Evolutionary conservation across 2,797 vertebrate genomes (phyloP).

Genomic region (Scyliorhinus canicula): DNA sequence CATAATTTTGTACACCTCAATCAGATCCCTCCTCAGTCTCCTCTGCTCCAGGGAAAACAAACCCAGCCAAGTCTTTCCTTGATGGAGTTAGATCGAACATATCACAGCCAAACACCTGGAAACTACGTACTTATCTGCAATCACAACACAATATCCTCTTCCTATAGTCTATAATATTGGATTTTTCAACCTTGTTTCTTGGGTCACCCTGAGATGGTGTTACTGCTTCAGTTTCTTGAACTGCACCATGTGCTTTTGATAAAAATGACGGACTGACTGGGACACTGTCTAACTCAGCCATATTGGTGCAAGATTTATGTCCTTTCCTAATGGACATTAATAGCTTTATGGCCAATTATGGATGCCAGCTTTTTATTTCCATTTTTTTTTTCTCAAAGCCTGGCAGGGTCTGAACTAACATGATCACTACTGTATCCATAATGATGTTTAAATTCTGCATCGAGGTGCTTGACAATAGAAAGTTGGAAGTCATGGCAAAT

Average conservation of each 20-base stretch:
- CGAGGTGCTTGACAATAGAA: background rate
- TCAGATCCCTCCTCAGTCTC: no score
- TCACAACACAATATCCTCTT: background rate
- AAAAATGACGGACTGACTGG: background rate
- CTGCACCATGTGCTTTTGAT: background rate
- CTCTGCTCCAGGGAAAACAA: no score
- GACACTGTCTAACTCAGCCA: background rate
- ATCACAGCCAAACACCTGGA: background rate
- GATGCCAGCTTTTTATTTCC: background rate
- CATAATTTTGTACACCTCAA: no score
- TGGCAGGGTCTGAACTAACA: background rate
- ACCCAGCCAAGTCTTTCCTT: no score
- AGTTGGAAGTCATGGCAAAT: background rate
- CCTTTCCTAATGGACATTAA: background rate
- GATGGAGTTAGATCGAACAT: background rate
- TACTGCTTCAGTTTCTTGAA: background rate
- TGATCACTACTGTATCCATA: background rate
- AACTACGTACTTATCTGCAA: background rate
- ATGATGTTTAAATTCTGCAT: background rate
- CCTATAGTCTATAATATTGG: background rate
- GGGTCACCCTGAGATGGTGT: background rate
- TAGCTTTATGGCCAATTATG: background rate
- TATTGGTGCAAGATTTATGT: background rate
- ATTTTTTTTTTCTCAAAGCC: background rate
- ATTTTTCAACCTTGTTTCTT: background rate